Percentiles rank a stretch among this genome's conserved stretches.
These are phyloP conservation scores for Myxocyprinus asiaticus DNA, from an alignment of 2,113 vertebrate species.

Conservation along the genomic window DNA sequence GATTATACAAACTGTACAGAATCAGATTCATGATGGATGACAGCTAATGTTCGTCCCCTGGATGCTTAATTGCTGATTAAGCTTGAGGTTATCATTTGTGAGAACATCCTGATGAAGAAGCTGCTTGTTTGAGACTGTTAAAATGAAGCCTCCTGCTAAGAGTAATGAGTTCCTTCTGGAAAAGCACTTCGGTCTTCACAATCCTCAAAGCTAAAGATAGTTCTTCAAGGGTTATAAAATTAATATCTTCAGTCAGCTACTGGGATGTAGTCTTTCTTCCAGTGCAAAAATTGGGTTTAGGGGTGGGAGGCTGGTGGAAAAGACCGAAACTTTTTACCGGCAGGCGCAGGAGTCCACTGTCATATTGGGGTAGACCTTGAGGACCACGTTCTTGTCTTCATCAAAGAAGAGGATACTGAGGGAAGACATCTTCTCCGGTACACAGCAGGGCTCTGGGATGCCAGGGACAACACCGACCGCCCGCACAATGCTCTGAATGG, in stretches of 20 bases:
- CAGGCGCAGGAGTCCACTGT: constrained; percentile 95
- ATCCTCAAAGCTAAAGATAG: constrained; percentile 33
- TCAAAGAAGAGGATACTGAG: constrained; percentile 97
- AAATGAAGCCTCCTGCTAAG: constrained; percentile 1
- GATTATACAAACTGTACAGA: constrained; percentile 50
- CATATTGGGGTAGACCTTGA: constrained; percentile 98
- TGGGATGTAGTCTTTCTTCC: constrained; percentile 62
- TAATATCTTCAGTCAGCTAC: constrained; percentile 46
- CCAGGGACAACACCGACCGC: constrained; percentile 90
- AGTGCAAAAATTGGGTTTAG: constrained; percentile 58
- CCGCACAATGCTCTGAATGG: constrained; percentile 97
- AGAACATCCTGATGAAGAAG: background rate
- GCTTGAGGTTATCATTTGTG: constrained; percentile 9
- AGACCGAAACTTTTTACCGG: constrained; percentile 74
- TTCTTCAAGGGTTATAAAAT: constrained; percentile 20
- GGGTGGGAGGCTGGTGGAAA: constrained; percentile 26
- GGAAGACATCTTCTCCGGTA: constrained; percentile 94
- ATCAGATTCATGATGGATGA: constrained; percentile 24
- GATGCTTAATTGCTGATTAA: constrained; percentile 16
- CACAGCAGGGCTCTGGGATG: constrained; percentile 93
- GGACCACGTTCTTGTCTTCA: constrained; percentile 93
- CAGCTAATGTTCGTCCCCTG: constrained; percentile 29
- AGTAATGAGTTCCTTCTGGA: constrained; percentile 38
- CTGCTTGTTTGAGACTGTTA: too few relatives aligned
- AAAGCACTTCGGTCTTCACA: constrained; percentile 20